A percentile compares a stretch with the other conserved stretches of the same genome.
phyloP scores from a whole-genome alignment of 2,113 vertebrate species.

The Meriones unguiculatus region DNA sequence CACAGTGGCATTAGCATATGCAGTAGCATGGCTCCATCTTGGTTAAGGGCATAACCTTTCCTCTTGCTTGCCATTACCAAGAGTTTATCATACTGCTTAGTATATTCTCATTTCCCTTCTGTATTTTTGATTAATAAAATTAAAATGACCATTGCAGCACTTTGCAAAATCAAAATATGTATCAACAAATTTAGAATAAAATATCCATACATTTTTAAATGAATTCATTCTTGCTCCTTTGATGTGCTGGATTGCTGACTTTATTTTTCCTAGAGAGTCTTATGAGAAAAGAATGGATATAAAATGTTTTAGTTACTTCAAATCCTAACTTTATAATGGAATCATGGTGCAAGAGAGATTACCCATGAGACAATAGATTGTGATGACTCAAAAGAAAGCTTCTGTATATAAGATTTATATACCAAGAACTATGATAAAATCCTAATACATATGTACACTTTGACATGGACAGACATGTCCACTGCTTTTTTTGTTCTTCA shows the following conservation, averaged over 20 bases:
- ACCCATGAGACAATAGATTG: not conserved
- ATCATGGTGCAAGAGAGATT: not conserved
- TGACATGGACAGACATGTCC: not conserved
- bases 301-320: not conserved
- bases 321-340: constrained; percentile 12
- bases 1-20: not conserved
- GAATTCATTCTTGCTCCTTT: not conserved
- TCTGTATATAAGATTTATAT: constrained; percentile 12
- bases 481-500: not conserved
- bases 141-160: not conserved
- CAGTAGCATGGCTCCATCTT: not conserved
- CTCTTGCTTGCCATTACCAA: too few species aligned
- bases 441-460: not conserved
- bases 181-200: not conserved
- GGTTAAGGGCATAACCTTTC: not conserved
- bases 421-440: not conserved
- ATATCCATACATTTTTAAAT: not conserved
- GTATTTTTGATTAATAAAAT: not conserved
- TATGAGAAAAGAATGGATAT: constrained; percentile 6
- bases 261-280: not conserved
- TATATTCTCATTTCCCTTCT: not conserved
- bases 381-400: not conserved
- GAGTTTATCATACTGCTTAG: too few species aligned
- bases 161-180: not conserved
- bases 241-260: not conserved